phyloP scores from a whole-genome alignment of 2,113 vertebrate genomes.

The Plotosus lineatus region DNA sequence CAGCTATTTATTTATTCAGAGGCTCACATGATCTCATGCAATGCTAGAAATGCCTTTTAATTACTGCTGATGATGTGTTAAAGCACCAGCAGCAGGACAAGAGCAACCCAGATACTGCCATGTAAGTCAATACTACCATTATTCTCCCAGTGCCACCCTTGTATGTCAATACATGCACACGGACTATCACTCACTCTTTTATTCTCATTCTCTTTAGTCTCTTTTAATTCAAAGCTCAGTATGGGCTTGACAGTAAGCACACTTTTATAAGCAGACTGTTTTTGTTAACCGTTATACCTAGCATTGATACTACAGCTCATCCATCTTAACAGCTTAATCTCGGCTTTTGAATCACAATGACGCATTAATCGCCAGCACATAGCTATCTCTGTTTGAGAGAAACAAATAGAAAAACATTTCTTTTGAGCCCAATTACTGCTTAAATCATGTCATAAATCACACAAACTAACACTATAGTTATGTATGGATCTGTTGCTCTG shows the following conservation, averaged over 20 bases:
- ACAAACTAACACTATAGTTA: neutral
- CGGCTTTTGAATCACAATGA: neutral
- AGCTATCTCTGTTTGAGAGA: neutral
- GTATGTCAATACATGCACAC: slow-evolving; percentile 48
- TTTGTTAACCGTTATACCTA: neutral
- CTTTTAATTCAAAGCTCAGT: neutral
- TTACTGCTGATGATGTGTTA: neutral
- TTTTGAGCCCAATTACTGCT: neutral
- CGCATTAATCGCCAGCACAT: neutral
- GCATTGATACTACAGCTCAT: neutral
- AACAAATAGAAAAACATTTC: neutral
- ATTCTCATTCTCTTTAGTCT: neutral
- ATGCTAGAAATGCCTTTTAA: neutral
- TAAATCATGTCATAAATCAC: neutral
- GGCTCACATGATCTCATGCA: neutral
- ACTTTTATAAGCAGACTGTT: neutral
- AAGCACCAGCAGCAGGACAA: slow-evolving; percentile 36
- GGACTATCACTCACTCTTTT: slow-evolving; percentile 22
- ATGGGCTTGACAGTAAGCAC: neutral
- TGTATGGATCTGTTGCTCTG: neutral
- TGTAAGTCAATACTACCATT: slow-evolving; percentile 50
- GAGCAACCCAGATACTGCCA: slow-evolving; percentile 41
- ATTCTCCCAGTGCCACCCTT: slow-evolving; percentile 38
- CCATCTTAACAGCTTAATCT: neutral
- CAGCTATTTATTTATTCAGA: neutral